Percentiles rank a stretch among this genome's conserved stretches.
Conservation (phyloP, 2,888 invertebrate genomes). For the Nephrocerus scutellatus region DNA sequence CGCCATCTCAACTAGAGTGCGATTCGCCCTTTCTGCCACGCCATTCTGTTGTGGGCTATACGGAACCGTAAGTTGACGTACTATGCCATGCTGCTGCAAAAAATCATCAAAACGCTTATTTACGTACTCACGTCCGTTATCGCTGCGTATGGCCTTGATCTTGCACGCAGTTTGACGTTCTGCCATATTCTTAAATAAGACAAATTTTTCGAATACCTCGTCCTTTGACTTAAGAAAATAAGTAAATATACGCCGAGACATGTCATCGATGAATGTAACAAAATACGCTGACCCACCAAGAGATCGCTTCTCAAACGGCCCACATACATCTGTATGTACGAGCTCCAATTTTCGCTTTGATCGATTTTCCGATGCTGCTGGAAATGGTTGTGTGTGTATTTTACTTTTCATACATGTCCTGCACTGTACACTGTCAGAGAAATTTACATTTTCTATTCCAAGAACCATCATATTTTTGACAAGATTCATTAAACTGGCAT, state of each 20-base stretch:
- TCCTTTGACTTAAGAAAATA: conserved; percentile 11
- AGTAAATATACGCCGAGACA: conserved; percentile 4
- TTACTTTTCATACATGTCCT: conserved; percentile 11
- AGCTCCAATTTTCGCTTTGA: not conserved
- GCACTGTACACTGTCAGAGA: conserved; percentile 5
- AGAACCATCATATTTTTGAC: conserved; percentile 7
- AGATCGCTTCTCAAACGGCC: conserved; percentile 2
- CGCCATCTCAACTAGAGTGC: conserved; percentile 25
- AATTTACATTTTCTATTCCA: conserved; percentile 12
- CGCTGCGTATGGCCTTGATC: conserved; percentile 17
- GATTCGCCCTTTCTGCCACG: conserved; percentile 19
- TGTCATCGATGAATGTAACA: conserved; percentile 11
- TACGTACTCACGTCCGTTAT: conserved; percentile 16
- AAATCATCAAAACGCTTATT: conserved; percentile 12
- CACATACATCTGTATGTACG: conserved; percentile 12
- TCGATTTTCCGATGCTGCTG: not conserved
- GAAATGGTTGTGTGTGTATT: conserved; percentile 7
- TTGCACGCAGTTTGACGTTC: conserved; percentile 15
- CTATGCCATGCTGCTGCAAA: conserved; percentile 13
- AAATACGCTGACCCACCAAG: conserved; percentile 12
- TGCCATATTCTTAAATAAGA: conserved; percentile 12
- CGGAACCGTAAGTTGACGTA: conserved; percentile 14
- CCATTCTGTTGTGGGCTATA: conserved; percentile 20
- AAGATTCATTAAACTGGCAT: conserved; percentile 8
- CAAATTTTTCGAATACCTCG: conserved; percentile 8